These are phyloP conservation scores for Sarcophaga variegata DNA, from an alignment of 2,888 invertebrate species.

Conservation along the genomic window DNA sequence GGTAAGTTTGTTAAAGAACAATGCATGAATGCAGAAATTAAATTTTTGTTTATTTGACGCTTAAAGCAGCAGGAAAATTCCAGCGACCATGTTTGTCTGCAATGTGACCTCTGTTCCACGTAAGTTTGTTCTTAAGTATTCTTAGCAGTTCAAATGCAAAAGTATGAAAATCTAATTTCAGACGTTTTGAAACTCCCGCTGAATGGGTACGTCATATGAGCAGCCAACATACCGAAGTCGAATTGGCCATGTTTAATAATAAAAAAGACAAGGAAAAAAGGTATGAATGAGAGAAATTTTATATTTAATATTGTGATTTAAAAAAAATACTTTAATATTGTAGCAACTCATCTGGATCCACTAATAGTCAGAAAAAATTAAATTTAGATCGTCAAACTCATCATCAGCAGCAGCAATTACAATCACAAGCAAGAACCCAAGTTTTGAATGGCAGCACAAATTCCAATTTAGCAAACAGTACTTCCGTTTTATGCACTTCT, in stretches of 20 bases:
- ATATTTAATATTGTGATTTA: background rate
- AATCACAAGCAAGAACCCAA: slow-evolving; percentile 57
- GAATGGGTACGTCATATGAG: slow-evolving; percentile 95
- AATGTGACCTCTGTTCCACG: slow-evolving; percentile 90
- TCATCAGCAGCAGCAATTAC: slow-evolving; percentile 56
- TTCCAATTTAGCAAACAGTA: slow-evolving; percentile 62
- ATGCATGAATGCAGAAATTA: slow-evolving; percentile 2
- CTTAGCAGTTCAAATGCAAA: background rate
- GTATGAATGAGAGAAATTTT: slow-evolving; percentile 30
- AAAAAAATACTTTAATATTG: background rate
- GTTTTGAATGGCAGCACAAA: slow-evolving; percentile 66
- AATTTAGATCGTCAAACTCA: slow-evolving; percentile 56
- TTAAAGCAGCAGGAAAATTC: slow-evolving; percentile 83
- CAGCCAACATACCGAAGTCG: slow-evolving; percentile 90
- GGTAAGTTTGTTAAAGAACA: slow-evolving; percentile 77
- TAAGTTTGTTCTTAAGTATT: slow-evolving; percentile 77
- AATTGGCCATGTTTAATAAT: slow-evolving; percentile 85
- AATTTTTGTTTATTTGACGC: slow-evolving; percentile 52
- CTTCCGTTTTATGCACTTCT: slow-evolving; percentile 65
- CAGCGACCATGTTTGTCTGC: slow-evolving; percentile 86
- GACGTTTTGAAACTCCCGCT: slow-evolving; percentile 88
- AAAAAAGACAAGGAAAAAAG: slow-evolving; percentile 78
- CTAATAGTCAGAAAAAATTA: slow-evolving; percentile 61
- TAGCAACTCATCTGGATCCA: slow-evolving; percentile 58
- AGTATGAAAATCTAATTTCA: slow-evolving; percentile 61